Percentiles rank a stretch among this genome's conserved stretches.
Conservation (phyloP, 2,113 vertebrate species). For the Caranx melampygus region DNA sequence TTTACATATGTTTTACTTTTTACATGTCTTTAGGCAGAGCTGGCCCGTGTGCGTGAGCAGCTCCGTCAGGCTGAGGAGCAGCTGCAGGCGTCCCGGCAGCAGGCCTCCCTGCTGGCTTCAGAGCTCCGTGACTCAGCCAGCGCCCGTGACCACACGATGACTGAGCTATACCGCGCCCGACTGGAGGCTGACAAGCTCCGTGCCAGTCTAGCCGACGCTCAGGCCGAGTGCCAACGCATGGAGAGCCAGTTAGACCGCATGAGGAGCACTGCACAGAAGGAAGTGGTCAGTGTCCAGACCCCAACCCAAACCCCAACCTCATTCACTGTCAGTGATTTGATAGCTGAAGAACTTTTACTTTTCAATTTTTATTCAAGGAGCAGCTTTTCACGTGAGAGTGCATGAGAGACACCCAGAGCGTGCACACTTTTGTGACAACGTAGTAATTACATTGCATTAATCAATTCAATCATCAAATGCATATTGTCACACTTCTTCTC, state of each 20-base stretch:
- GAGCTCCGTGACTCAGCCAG: slow-evolving; percentile 92
- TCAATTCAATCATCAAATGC: background rate
- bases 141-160: slow-evolving; percentile 91
- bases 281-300: slow-evolving; percentile 77
- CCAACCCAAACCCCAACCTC: too few relatives aligned
- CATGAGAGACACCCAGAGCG: too few relatives aligned
- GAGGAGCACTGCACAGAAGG: slow-evolving; percentile 84
- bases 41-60: slow-evolving; percentile 87
- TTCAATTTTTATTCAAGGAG: too few relatives aligned
- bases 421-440: too few relatives aligned
- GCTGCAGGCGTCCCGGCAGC: slow-evolving; percentile 91
- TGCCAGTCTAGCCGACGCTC: slow-evolving; percentile 84
- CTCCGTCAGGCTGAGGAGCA: slow-evolving; percentile 94
- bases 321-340: background rate
- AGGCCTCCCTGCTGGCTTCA: slow-evolving; percentile 89
- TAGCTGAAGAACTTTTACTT: background rate
- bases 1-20: background rate
- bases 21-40: slow-evolving; percentile 84
- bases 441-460: too few relatives aligned
- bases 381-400: too few relatives aligned
- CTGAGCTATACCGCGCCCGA: slow-evolving; percentile 90
- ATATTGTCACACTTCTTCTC: background rate
- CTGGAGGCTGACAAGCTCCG: slow-evolving; percentile 86
- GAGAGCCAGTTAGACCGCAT: slow-evolving; percentile 76
- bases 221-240: slow-evolving; percentile 85